phyloP scores from a whole-genome alignment of 2,797 vertebrate genomes.

The Chiloscyllium punctatum region DNA sequence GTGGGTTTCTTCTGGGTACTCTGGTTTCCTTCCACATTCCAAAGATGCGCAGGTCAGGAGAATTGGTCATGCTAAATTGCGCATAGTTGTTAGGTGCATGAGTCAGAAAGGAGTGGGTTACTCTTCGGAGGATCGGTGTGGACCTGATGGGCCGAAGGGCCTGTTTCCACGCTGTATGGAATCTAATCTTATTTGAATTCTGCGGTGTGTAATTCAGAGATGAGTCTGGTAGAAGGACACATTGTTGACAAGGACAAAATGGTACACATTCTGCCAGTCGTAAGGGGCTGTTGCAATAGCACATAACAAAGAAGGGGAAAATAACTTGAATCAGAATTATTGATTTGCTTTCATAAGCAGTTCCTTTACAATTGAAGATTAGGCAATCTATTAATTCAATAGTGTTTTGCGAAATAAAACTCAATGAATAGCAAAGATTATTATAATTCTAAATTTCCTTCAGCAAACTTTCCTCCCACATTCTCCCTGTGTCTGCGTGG shows the following conservation, averaged over 20 bases:
- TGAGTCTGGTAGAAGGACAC: background rate
- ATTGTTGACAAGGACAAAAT: background rate
- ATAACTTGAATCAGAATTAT: background rate
- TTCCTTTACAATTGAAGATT: background rate
- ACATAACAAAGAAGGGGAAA: background rate
- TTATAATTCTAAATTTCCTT: background rate
- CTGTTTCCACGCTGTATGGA: too few relatives aligned
- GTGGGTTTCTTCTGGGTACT: too few relatives aligned
- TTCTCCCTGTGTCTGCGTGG: too few relatives aligned
- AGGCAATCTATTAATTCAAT: background rate
- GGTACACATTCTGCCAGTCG: background rate
- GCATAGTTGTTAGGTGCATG: too few relatives aligned
- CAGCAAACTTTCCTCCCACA: background rate
- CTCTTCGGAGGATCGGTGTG: too few relatives aligned
- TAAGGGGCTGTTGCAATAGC: background rate
- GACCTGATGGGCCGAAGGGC: too few relatives aligned
- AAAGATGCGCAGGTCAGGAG: too few relatives aligned
- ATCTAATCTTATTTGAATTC: background rate
- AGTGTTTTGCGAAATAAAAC: background rate
- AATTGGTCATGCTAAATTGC: too few relatives aligned
- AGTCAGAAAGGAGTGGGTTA: too few relatives aligned
- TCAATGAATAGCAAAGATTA: background rate
- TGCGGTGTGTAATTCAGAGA: too few relatives aligned
- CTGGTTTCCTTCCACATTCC: too few relatives aligned
- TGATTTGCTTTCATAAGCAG: background rate